Evolutionary conservation across 2,888 invertebrate species (phyloP).

Genomic region (Copidosoma aretas): DNA sequence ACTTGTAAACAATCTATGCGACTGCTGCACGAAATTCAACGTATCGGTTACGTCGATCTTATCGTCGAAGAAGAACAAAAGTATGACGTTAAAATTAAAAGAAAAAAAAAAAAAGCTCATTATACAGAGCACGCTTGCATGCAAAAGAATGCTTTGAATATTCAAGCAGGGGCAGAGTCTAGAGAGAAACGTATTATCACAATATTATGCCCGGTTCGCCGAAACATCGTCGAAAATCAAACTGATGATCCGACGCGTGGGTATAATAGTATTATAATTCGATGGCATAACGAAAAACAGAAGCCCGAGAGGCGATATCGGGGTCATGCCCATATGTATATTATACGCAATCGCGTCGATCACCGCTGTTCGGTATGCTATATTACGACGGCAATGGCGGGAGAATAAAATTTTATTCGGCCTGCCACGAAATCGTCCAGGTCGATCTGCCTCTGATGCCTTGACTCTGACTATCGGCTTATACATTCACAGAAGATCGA

Average conservation of each 20-base stretch:
- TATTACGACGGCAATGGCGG: no score
- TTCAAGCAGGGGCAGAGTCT: constrained; percentile 11
- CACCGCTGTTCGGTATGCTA: no score
- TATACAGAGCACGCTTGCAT: no score
- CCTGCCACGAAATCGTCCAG: no score
- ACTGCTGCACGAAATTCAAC: constrained; percentile 12
- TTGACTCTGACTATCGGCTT: no score
- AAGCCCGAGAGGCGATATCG: background rate
- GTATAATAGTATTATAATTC: constrained; percentile 42
- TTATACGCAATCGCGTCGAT: no score
- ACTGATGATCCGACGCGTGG: constrained; percentile 43
- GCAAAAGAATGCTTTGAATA: constrained; percentile 21
- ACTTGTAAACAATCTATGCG: constrained; percentile 18
- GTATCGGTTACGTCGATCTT: constrained; percentile 28
- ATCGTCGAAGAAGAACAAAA: constrained; percentile 14
- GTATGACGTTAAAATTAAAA: constrained; percentile 16
- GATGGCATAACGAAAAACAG: constrained; percentile 29
- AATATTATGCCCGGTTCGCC: constrained; percentile 5
- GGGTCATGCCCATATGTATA: constrained; percentile 3
- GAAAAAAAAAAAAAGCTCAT: no score
- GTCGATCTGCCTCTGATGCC: no score
- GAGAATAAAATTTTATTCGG: no score
- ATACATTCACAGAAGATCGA: no score
- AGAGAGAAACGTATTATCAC: constrained; percentile 15
- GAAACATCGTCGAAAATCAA: constrained; percentile 18